These are phyloP conservation scores for Drosophila nikananu DNA, from an alignment of 1,140 invertebrate species.

Conservation along the genomic window DNA sequence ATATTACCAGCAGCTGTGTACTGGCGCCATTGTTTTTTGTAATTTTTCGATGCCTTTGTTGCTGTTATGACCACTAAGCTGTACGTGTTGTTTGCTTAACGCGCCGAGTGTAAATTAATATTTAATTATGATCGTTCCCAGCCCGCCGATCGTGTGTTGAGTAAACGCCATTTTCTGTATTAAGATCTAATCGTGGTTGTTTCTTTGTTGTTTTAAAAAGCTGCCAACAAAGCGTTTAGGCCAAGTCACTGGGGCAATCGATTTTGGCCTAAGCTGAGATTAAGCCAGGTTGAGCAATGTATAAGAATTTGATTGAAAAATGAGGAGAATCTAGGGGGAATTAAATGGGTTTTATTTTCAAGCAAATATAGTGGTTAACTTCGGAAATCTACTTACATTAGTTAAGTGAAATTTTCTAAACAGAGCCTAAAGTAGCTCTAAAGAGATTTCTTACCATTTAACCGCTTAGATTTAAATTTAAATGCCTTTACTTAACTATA, in stretches of 20 bases:
- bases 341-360: background rate
- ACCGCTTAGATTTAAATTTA: background rate
- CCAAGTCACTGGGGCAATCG: conserved; percentile 43
- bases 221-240: conserved; percentile 53
- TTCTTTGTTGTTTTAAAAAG: conserved; percentile 43
- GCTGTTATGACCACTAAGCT: conserved; percentile 41
- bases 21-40: conserved; percentile 41
- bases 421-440: background rate
- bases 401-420: background rate
- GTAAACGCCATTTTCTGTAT: conserved; percentile 66
- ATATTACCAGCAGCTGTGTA: conserved; percentile 44
- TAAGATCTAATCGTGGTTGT: conserved; percentile 68
- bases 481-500: background rate
- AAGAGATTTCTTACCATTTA: background rate
- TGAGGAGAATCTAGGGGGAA: background rate
- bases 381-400: background rate
- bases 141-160: conserved; percentile 52
- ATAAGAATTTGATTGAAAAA: background rate
- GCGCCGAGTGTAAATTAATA: conserved; percentile 79
- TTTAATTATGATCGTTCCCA: conserved; percentile 76
- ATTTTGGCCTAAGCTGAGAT: conserved; percentile 22
- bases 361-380: accelerated
- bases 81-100: conserved; percentile 80
- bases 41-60: conserved; percentile 10
- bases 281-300: conserved; percentile 28